Conservation (phyloP, 2,888 invertebrate species). For the Tipula helvola region DNA sequence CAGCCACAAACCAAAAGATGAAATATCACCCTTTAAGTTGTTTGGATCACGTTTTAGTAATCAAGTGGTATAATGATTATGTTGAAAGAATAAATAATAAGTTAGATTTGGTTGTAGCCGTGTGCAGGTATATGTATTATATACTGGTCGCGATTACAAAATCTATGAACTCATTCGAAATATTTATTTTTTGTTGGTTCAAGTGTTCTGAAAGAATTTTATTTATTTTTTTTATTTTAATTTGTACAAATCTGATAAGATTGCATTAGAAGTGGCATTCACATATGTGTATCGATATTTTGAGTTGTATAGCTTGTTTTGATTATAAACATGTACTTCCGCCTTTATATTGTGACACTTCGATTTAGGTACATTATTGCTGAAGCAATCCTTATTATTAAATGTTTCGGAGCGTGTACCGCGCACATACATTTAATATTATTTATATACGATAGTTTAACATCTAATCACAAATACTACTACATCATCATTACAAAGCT, state of each 20-base stretch:
- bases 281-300: background rate
- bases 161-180: background rate
- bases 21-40: slow-evolving; percentile 4
- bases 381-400: too few relatives aligned
- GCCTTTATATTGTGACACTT: background rate
- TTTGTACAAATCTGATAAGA: background rate
- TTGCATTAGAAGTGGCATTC: background rate
- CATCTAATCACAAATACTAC: background rate
- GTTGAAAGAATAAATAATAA: slow-evolving; percentile 4
- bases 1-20: background rate
- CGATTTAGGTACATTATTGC: background rate
- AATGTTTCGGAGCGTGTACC: background rate
- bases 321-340: background rate
- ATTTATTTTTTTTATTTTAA: background rate
- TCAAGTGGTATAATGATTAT: background rate
- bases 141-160: background rate
- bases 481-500: background rate
- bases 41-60: background rate
- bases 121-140: background rate
- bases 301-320: background rate
- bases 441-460: background rate
- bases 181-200: background rate
- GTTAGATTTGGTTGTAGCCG: background rate
- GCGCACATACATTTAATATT: background rate
- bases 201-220: background rate